Conservation (phyloP, 2,888 invertebrate genomes). For the Cotesia congregata region DNA sequence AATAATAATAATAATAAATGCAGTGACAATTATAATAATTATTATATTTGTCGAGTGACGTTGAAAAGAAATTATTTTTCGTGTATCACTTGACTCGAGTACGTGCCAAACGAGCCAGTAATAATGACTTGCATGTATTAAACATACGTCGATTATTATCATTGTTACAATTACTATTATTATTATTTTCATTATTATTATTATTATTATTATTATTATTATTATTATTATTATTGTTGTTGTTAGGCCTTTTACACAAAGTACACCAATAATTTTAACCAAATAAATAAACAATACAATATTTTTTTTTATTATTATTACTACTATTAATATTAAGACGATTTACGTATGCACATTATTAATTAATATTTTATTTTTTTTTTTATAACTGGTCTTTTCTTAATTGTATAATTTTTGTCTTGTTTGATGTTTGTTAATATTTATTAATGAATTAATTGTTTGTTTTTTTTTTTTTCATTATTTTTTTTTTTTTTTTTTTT, state of each 20-base stretch:
- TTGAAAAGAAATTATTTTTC: slow-evolving; percentile 12
- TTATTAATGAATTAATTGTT: slow-evolving; percentile 19
- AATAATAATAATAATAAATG: background rate
- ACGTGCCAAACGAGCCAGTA: slow-evolving; percentile 31
- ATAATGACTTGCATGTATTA: slow-evolving; percentile 13
- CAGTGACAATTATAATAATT: background rate
- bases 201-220: background rate
- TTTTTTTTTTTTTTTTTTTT: background rate
- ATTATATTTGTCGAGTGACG: background rate
- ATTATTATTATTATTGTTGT: slow-evolving; percentile 4
- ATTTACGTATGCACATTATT: slow-evolving; percentile 1
- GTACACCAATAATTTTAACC: slow-evolving; percentile 15
- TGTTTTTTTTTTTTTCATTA: slow-evolving; percentile 24
- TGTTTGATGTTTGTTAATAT: background rate
- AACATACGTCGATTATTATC: background rate
- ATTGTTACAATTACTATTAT: background rate
- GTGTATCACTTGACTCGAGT: slow-evolving; percentile 20
- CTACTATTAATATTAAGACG: background rate
- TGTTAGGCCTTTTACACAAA: slow-evolving; percentile 35
- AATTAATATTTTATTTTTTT: slow-evolving; percentile 32
- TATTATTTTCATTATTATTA: background rate
- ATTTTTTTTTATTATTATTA: slow-evolving; percentile 3
- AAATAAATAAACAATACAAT: background rate
- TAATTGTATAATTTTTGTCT: background rate
- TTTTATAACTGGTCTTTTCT: background rate